Conservation (phyloP, 2,888 invertebrate genomes). For the Drosophila greeni region DNA sequence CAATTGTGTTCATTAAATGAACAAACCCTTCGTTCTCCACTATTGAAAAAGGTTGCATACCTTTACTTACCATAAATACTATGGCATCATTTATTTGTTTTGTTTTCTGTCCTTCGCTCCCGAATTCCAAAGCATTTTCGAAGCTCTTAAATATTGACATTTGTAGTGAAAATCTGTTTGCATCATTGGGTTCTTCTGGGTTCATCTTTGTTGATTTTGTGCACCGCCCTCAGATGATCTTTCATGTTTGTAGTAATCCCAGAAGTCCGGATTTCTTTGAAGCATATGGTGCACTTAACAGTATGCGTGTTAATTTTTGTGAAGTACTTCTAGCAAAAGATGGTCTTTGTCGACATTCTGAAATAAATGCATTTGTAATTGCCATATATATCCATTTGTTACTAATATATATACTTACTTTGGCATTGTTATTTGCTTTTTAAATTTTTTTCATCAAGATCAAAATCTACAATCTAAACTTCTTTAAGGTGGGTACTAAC, state of each 20-base stretch:
- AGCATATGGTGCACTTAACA: not conserved
- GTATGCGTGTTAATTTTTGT: not conserved
- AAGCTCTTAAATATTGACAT: not conserved
- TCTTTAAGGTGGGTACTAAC: no score
- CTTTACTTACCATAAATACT: not conserved
- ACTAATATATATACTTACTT: not conserved
- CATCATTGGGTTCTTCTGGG: not conserved
- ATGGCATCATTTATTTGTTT: not conserved
- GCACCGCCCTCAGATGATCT: not conserved
- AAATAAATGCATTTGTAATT: not conserved
- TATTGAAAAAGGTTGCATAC: constrained; percentile 4
- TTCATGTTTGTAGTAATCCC: not conserved
- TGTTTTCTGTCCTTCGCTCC: no score
- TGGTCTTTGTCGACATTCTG: not conserved
- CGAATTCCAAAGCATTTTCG: no score
- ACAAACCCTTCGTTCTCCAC: constrained; percentile 10
- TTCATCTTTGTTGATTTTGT: not conserved
- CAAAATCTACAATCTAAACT: no score
- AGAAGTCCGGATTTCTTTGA: not conserved
- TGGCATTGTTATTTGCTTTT: not conserved
- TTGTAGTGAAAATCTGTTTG: not conserved
- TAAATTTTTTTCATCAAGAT: not conserved
- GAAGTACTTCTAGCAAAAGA: not conserved
- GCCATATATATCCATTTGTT: not conserved
- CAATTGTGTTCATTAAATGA: constrained; percentile 14